Evolutionary conservation across 64 coral and sea anemone species (phyloP).

Genomic region (Porites lutea): DNA sequence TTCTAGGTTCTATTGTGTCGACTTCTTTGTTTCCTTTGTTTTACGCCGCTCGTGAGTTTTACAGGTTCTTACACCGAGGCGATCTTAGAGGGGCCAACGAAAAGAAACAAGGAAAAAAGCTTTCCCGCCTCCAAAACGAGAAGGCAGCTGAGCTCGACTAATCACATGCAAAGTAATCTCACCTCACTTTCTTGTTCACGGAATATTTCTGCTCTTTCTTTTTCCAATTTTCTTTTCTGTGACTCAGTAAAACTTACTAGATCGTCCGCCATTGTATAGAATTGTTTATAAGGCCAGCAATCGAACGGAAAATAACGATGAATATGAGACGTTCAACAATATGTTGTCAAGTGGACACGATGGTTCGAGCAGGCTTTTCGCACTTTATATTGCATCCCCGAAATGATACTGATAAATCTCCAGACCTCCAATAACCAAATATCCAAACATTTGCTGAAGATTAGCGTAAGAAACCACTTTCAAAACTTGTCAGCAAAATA

Average conservation of each 20-base stretch:
- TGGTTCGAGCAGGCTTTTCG: not conserved
- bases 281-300: not conserved
- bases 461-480: not conserved
- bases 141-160: too few relatives aligned
- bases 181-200: slow-evolving; percentile 37
- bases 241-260: slow-evolving; percentile 87
- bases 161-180: too few relatives aligned
- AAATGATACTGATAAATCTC: not conserved
- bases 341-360: slow-evolving; percentile 17
- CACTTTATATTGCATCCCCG: not conserved
- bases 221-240: slow-evolving; percentile 87
- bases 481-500: not conserved
- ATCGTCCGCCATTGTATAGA: slow-evolving; percentile 77
- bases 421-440: not conserved
- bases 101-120: too few relatives aligned
- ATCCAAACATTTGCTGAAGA: not conserved
- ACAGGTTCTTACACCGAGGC: too few relatives aligned
- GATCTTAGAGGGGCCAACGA: too few relatives aligned
- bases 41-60: too few relatives aligned
- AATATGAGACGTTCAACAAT: too few relatives aligned
- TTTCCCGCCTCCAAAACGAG: too few relatives aligned
- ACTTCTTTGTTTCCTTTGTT: too few relatives aligned
- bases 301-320: not conserved
- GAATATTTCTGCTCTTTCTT: slow-evolving; percentile 70
- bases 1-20: too few relatives aligned